phyloP scores from a whole-genome alignment of 2,797 vertebrate genomes.

The Furcifer pardalis region DNA sequence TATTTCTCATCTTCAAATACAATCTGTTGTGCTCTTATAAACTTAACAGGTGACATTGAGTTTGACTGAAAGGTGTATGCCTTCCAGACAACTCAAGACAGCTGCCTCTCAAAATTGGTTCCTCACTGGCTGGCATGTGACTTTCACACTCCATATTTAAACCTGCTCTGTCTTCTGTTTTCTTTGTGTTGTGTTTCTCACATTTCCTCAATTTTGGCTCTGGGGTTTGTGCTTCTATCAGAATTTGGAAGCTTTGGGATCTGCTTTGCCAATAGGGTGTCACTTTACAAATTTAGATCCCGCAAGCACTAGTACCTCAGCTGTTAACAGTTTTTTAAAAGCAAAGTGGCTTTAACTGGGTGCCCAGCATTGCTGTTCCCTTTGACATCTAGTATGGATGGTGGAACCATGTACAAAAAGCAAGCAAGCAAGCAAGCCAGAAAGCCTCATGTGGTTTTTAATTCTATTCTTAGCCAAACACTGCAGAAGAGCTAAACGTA shows the following conservation, averaged over 20 bases:
- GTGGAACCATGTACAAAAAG: conserved; percentile 10
- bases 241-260: accelerated
- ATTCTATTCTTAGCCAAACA: conserved; percentile 48
- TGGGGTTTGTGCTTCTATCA: conserved; percentile 7
- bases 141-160: conserved; percentile 30
- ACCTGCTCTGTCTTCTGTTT: not conserved
- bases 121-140: not conserved
- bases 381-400: conserved; percentile 15
- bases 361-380: conserved; percentile 6
- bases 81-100: not conserved
- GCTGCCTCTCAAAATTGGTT: not conserved
- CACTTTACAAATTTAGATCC: conserved; percentile 35
- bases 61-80: not conserved
- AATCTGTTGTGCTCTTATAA: not conserved
- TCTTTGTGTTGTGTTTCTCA: conserved; percentile 28
- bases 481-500: conserved; percentile 50
- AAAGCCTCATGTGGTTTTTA: conserved; percentile 33
- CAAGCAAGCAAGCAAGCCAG: not conserved
- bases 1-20: not conserved
- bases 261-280: conserved; percentile 25
- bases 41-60: not conserved
- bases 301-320: conserved; percentile 43
- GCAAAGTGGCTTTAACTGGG: conserved; percentile 39
- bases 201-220: conserved; percentile 22
- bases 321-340: conserved; percentile 61